Conservation (phyloP, 35 echinoderm and acorn worm genomes). For the Lytechinus pictus region DNA sequence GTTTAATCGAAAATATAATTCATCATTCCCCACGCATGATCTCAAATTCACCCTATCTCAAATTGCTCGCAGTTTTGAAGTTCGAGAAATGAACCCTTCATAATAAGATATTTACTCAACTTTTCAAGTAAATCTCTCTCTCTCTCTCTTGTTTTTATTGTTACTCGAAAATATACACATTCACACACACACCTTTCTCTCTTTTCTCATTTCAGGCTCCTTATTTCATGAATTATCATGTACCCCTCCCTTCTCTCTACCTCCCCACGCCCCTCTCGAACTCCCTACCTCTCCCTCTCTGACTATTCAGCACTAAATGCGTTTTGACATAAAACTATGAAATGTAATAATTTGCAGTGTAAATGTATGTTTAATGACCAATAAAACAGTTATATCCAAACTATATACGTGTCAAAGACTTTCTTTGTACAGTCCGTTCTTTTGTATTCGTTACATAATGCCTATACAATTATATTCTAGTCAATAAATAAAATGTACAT, state of each 20-base stretch:
- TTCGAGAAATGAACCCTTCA: neutral
- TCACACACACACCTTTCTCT: neutral
- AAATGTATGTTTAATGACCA: neutral
- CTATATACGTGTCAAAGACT: neutral
- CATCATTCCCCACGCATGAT: constrained; percentile 11
- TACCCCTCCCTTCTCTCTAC: too few species aligned
- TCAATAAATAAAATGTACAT: too few species aligned
- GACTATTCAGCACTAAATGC: neutral
- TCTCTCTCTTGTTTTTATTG: too few species aligned
- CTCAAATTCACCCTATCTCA: neutral
- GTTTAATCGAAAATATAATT: constrained; percentile 32
- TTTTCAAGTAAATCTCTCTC: neutral
- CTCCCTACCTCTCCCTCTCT: too few species aligned
- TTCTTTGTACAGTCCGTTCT: too few species aligned
- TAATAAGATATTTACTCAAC: neutral
- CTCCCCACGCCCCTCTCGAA: neutral
- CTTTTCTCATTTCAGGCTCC: neutral
- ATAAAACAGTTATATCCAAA: neutral
- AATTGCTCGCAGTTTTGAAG: neutral
- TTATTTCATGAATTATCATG: too few species aligned
- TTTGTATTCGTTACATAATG: too few species aligned
- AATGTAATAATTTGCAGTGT: neutral
- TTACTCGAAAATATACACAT: too few species aligned
- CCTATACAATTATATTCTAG: too few species aligned
- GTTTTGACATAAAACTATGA: neutral